Base-by-base conservation (phyloP, 2,113 vertebrate genomes). In the Hydropotes inermis region DNA sequence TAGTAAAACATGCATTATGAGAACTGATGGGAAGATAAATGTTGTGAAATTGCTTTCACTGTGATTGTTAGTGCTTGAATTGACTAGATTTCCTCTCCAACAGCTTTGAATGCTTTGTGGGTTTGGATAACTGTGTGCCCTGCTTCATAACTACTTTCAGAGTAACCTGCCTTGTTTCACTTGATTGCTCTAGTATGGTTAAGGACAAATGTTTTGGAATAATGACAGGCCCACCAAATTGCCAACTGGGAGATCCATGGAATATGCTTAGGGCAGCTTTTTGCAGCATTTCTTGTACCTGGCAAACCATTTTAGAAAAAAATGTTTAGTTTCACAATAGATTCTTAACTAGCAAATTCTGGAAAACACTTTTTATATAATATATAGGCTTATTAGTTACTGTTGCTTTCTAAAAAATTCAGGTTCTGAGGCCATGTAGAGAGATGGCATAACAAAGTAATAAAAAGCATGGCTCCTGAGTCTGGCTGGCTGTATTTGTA, bases 131-230 rank as follows among this genome's bases (percentile, higher is more conserved):
- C 27, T 11, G 9, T 90, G 74, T 87, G 19, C 16, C 16, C 54
- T 81, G 78, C 85, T 96, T 96, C 81, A 58, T 96, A 78, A 96
- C 86, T 96, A 64, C 36, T 98, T 96, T 89, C 52, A 78, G 15
- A 96, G 96, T 95, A 94, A 74, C 45, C 81, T 95, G 28, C 16
- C 93, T 96, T 98, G 55, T 96, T 91, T 95, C 91, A 91, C 97
- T 88, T 64, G 76, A 58, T 97, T 97, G n/a, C 21, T 97, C 54
- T 96, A 47, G 43, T 10, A 21, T 92, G 91, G 47, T 64, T 96
- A 92, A 85, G 52, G 67, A 78, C 89, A 93, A 94, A 67, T 89
- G 28, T 82, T 97, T 96, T 78, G 28, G 64, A 97, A 58, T 98
- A 87, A 93, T 25, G 81, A 33, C 47, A 28, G 60, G 95, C 13